Base-by-base conservation (phyloP, 2,888 invertebrate genomes). In the Meiosimyza decipiens region DNA sequence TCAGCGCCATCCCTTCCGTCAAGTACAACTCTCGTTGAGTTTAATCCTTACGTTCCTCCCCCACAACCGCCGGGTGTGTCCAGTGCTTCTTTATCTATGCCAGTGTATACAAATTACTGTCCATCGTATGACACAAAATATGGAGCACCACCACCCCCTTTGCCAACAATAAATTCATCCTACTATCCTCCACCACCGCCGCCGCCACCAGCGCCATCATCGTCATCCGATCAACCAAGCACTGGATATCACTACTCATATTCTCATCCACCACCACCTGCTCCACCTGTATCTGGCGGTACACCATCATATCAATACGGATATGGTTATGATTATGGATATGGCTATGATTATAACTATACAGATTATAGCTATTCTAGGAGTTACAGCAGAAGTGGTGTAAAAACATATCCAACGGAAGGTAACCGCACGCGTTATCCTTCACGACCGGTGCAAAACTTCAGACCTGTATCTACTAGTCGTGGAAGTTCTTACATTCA, bases 31-130 rank as follows among this genome's bases (percentile, higher is more conserved):
- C 60, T 75, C 13, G 40, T 74, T 12, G 13, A 73, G 18, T 74
- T 28, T 74, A 74, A 74, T 33, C 57, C 74, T n/a, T 73, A 73
- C 9, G 73, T 72, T 52, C 75, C 77, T 2, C 75, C 77, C 13
- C 71, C 76, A 12, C 28, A 47, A 11, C 22, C 68, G 1, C 66
- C 73, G 11, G 73, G 68, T 0, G 68, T 28, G 11, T 15, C 71
- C 28, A 60, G 9, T 60, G 7, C 12, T 57, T 47, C 51, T 67
- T 54, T 4, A 16, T 18, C 18, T 69, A 74, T 60, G 64, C 73
- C 71, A 47, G 11, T 33, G 9, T 71, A 57, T 52, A 47, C 28
- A 15, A 65, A 1, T 5, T 71, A 71, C 33, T 18, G n/a, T 9
- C 22, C 22, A 18, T 28, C 72, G 54, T 68, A 72, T 51, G 59